Evolutionary conservation across 2,113 vertebrate species (phyloP).

Genomic region (Podiceps cristatus): DNA sequence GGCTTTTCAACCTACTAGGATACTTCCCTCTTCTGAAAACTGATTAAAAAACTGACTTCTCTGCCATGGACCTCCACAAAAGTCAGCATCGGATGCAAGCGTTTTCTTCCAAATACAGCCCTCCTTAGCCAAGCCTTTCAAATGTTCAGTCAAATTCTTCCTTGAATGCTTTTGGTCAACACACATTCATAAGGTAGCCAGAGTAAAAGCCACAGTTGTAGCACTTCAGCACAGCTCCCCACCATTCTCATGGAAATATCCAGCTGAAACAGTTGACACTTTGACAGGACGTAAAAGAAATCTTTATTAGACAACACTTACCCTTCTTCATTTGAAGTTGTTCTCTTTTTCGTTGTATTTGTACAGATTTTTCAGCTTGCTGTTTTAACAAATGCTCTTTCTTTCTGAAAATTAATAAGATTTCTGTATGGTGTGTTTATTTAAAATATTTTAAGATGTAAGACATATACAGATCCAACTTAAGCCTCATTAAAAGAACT

Average conservation of each 20-base stretch:
- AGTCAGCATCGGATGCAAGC: background rate
- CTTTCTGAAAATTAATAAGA: background rate
- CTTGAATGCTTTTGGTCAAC: background rate
- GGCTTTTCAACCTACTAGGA: background rate
- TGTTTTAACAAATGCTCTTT: background rate
- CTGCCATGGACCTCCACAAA: background rate
- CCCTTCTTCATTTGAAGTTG: background rate
- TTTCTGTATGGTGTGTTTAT: background rate
- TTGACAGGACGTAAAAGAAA: background rate
- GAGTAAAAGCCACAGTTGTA: background rate
- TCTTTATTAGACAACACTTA: background rate
- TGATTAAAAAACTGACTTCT: background rate
- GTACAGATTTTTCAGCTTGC: background rate
- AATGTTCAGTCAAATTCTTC: background rate
- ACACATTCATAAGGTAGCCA: background rate
- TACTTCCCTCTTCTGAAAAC: background rate
- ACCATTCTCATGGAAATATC: background rate
- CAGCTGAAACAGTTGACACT: background rate
- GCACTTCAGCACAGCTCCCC: background rate
- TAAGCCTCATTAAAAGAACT: conserved; percentile 55
- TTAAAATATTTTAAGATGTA: conserved; percentile 39
- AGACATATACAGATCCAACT: conserved; percentile 15
- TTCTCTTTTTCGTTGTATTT: background rate
- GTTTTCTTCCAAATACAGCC: background rate
- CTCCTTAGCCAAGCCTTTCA: background rate